Evolutionary conservation across 2,888 invertebrate genomes (phyloP).

Genomic region (Invenusta paracnida): DNA sequence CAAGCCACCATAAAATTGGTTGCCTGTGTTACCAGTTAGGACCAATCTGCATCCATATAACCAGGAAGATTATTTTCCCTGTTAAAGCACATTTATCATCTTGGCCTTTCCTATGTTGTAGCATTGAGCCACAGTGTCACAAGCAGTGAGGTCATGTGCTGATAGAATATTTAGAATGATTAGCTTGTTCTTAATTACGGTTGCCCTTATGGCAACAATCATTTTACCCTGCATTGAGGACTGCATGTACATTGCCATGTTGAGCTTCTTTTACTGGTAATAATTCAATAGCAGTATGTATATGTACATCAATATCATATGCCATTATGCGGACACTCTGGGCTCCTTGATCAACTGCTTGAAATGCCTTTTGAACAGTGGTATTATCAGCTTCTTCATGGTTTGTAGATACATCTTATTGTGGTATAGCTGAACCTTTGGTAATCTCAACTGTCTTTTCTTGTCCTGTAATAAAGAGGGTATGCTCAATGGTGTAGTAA

Average conservation of each 20-base stretch:
- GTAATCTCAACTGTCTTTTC: constrained; percentile 24
- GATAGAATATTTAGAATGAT: not conserved
- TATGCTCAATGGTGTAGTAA: not conserved
- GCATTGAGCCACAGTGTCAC: constrained; percentile 14
- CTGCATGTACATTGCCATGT: not conserved
- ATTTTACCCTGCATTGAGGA: not conserved
- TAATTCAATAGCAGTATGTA: not conserved
- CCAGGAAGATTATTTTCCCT: not conserved
- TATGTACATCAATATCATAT: constrained; percentile 6
- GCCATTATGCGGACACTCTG: not conserved
- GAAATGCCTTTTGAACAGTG: constrained; percentile 44
- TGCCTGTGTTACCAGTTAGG: not conserved
- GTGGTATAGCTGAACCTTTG: not conserved
- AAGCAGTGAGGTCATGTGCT: constrained; percentile 7
- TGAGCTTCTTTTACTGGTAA: not conserved
- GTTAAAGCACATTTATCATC: not conserved
- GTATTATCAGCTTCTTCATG: constrained; percentile 47
- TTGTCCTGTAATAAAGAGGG: constrained; percentile 32
- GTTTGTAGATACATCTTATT: constrained; percentile 44
- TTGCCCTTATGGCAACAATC: not conserved
- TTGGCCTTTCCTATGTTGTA: not conserved
- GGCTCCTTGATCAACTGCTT: not conserved
- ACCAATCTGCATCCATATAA: not conserved
- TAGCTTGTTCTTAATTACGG: not conserved
- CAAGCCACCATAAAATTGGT: constrained; percentile 20